A percentile compares a stretch with the other conserved stretches of the same genome.
phyloP scores from a whole-genome alignment of 1,140 invertebrate species.

The Drosophila chauvacae region DNA sequence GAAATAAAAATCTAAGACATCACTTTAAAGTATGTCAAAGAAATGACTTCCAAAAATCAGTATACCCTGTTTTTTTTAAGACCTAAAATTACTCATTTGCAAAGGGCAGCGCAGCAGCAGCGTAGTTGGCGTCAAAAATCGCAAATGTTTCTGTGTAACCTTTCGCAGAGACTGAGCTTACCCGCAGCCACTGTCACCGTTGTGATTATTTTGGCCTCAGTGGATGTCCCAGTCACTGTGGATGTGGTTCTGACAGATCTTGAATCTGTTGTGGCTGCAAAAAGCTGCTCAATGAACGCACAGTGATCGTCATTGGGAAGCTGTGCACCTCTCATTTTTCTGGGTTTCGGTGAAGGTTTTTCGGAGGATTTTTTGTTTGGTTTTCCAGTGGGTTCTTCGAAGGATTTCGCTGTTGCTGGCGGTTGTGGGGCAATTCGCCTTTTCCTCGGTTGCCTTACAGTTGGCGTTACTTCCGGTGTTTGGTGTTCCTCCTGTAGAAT shows the following conservation, averaged over 20 bases:
- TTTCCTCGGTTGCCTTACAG: slow-evolving; percentile 37
- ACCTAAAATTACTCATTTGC: neutral
- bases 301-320: slow-evolving; percentile 24
- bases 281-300: slow-evolving; percentile 48
- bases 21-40: neutral
- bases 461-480: neutral
- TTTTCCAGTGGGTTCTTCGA: too few relatives aligned
- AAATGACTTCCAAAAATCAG: neutral
- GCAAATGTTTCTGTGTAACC: slow-evolving; percentile 6
- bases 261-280: slow-evolving; percentile 19
- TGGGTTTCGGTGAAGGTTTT: slow-evolving; percentile 16
- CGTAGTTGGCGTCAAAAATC: slow-evolving; percentile 12
- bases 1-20: neutral
- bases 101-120: slow-evolving; percentile 15
- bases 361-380: slow-evolving; percentile 1
- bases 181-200: slow-evolving; percentile 16
- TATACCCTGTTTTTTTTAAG: neutral
- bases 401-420: neutral
- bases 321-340: neutral
- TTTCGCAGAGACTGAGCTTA: slow-evolving; percentile 27
- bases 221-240: neutral
- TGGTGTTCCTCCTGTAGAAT: slow-evolving; percentile 9
- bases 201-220: neutral
- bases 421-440: slow-evolving; percentile 27
- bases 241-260: neutral